A percentile compares a stretch with the other conserved stretches of the same genome.
Evolutionary conservation across 2,888 invertebrate species (phyloP).

Genomic region (Sphinx pinastri): DNA sequence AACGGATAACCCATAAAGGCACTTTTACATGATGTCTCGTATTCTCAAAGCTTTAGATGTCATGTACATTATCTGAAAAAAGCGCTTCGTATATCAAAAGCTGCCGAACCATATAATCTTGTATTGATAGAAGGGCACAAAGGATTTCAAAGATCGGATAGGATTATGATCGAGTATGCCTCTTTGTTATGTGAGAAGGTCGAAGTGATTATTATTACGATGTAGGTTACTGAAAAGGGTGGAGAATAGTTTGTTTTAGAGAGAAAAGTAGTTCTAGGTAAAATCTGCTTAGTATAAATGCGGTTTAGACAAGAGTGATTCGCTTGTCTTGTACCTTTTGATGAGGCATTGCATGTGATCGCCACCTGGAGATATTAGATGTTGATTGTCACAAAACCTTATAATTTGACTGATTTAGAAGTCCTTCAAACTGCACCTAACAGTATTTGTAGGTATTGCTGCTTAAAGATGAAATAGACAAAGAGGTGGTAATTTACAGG

Average conservation of each 20-base stretch:
- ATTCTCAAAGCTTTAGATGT: not conserved
- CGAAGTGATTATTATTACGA: not conserved
- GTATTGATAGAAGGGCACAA: constrained; percentile 23
- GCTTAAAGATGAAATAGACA: too few relatives aligned
- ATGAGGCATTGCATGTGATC: too few relatives aligned
- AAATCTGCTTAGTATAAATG: not conserved
- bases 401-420: too few relatives aligned
- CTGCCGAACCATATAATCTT: constrained; percentile 26
- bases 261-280: not conserved
- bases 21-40: not conserved
- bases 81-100: constrained; percentile 22
- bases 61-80: constrained; percentile 14
- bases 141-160: constrained; percentile 21
- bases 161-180: constrained; percentile 20
- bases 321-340: too few relatives aligned
- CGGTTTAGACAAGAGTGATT: not conserved
- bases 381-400: too few relatives aligned
- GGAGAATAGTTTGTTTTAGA: not conserved
- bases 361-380: too few relatives aligned
- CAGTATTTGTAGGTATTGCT: too few relatives aligned
- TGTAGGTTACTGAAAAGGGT: not conserved
- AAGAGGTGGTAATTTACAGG: too few relatives aligned
- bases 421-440: too few relatives aligned
- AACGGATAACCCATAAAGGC: not conserved
- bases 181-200: constrained; percentile 3